Evolutionary conservation across 2,888 invertebrate species (phyloP), one percentile per base, ranked within the genome.

Genomic region (Luperina nickerlii): DNA sequence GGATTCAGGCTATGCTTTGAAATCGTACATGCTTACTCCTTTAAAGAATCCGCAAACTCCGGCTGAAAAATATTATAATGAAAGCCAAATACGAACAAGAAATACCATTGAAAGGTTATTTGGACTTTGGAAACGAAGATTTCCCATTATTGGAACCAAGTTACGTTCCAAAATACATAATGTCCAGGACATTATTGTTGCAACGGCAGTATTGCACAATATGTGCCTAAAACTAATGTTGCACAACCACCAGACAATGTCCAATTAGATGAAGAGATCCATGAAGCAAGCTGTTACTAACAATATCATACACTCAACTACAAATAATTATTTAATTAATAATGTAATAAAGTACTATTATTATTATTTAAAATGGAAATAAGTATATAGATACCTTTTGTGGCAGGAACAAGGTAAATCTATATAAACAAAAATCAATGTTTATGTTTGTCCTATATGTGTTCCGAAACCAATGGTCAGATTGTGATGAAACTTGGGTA

Each of bases 11-110:
- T 60, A 60, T 60, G 4, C n/a, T 60, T 60, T 60, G 11, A n/a
- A n/a, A 60, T n/a, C n/a, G n/a, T n/a, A 60, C 24, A 60, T 60
- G 60, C 60, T 60, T n/a, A 60, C 60, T 60, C 60, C 60, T n/a
- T 24, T 57, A 57, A 57, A 57, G 8, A 9, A 57, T 9, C 57
- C 24, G 0, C 57, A 24, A 54, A 54, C 54, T 54, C 18, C 7
- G 7, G 54, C 54, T 54, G 54, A 54, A 54, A 54, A 54, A 54
- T 54, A 54, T 54, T 54, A 54, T 54, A 54, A 54, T 54, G 18
- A 54, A 54, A 54, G 54, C 54, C 54, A 20, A 54, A 20, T 20
- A 54, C 1, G 7, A 20, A 54, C 54, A 57, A 57, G 57, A 57
- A 57, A 24, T 24, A 57, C 57, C 20, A 57, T 57, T 9, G 24